A percentile compares a stretch with the other conserved stretches of the same genome.
Evolutionary conservation across 2,797 vertebrate species (phyloP).

Genomic region (Tapera naevia): DNA sequence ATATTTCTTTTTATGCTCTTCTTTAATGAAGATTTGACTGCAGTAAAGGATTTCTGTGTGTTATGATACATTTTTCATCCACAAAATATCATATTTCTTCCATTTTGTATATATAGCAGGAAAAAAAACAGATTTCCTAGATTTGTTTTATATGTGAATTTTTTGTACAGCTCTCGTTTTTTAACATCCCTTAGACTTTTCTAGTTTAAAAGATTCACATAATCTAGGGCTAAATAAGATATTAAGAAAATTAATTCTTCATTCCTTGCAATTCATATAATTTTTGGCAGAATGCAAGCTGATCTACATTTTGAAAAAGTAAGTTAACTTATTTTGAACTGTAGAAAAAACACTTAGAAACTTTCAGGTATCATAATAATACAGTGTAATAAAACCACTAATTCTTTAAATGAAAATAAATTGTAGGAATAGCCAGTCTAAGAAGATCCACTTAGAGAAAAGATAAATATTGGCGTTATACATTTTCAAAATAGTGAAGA

Average conservation of each 20-base stretch:
- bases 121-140: not conserved
- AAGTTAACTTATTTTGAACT: not conserved
- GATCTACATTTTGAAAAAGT: not conserved
- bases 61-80: not conserved
- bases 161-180: not conserved
- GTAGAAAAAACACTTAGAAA: not conserved
- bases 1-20: not conserved
- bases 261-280: not conserved
- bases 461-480: not conserved
- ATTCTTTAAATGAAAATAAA: not conserved
- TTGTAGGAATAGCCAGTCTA: not conserved
- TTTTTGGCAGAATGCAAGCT: not conserved
- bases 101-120: not conserved
- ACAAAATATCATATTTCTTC: not conserved
- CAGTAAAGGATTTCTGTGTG: not conserved
- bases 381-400: not conserved
- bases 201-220: not conserved
- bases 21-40: not conserved
- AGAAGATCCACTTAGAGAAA: not conserved
- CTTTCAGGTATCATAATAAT: not conserved
- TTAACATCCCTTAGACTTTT: not conserved
- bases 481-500: not conserved
- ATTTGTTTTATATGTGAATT: not conserved
- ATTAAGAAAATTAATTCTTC: conserved; percentile 25
- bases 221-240: not conserved